A percentile compares a stretch with the other conserved stretches of the same genome.
phyloP scores from a whole-genome alignment of 1,140 invertebrate genomes.

The Pogonus chalceus region DNA sequence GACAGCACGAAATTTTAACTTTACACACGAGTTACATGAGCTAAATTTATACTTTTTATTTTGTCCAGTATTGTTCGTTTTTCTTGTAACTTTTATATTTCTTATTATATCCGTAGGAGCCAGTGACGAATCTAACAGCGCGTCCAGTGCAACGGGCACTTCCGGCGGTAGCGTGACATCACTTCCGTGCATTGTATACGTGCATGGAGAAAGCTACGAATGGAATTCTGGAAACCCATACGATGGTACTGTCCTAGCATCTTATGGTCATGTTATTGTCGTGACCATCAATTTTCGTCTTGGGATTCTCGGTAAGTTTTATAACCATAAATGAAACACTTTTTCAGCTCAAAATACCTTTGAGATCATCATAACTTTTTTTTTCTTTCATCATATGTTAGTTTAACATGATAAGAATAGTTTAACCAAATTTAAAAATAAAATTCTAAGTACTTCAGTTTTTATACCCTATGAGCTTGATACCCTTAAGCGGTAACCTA shows the following conservation, averaged over 20 bases:
- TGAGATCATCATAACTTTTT: no score
- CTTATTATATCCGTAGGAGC: neutral
- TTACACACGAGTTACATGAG: no score
- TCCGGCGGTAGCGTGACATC: conserved; percentile 9
- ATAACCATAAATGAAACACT: conserved; percentile 9
- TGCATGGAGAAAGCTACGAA: conserved; percentile 91
- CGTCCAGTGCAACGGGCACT: neutral
- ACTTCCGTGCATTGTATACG: conserved; percentile 71
- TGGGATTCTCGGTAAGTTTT: conserved; percentile 87
- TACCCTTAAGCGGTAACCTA: no score
- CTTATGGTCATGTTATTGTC: conserved; percentile 85
- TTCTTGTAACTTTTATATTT: neutral
- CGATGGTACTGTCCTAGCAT: conserved; percentile 84
- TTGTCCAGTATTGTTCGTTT: no score
- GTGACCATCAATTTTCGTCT: conserved; percentile 96
- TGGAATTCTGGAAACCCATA: conserved; percentile 92
- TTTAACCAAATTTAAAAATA: no score
- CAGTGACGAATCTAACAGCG: neutral
- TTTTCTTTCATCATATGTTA: no score
- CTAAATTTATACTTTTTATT: no score
- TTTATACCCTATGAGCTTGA: no score
- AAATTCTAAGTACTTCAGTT: no score
- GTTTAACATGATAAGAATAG: no score
- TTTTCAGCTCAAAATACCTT: neutral
- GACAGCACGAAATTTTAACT: no score